These are phyloP conservation scores for Emydura subglobosa DNA, from an alignment of 2,113 vertebrate genomes.

Conservation along the genomic window DNA sequence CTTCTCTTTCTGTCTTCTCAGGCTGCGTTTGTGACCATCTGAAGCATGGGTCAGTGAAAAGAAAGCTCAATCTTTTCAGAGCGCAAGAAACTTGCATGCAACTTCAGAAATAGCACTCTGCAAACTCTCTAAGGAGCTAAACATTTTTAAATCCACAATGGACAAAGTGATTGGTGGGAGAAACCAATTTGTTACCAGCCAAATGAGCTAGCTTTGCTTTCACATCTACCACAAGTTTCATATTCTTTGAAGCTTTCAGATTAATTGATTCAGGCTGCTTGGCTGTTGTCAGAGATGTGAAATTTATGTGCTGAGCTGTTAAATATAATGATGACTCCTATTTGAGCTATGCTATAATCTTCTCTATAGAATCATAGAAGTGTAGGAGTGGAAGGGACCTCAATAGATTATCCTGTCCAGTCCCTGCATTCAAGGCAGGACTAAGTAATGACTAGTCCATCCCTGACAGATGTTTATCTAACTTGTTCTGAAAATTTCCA, in stretches of 20 bases:
- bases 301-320: background rate
- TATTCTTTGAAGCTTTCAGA: background rate
- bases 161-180: background rate
- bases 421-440: background rate
- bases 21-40: background rate
- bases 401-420: background rate
- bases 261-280: constrained; percentile 3
- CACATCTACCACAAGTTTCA: background rate
- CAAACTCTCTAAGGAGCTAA: background rate
- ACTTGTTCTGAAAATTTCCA: background rate
- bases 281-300: background rate
- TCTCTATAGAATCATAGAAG: background rate
- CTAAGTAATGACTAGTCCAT: background rate
- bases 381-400: background rate
- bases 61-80: background rate
- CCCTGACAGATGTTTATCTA: background rate
- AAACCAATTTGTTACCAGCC: background rate
- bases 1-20: background rate
- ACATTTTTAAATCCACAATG: background rate
- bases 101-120: background rate
- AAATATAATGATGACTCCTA: background rate
- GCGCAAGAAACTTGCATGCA: background rate
- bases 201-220: background rate
- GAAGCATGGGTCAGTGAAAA: background rate
- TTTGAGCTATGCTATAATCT: background rate